These are phyloP conservation scores for Thripadectes ignobilis DNA, from an alignment of 2,797 vertebrate genomes.

Conservation along the genomic window DNA sequence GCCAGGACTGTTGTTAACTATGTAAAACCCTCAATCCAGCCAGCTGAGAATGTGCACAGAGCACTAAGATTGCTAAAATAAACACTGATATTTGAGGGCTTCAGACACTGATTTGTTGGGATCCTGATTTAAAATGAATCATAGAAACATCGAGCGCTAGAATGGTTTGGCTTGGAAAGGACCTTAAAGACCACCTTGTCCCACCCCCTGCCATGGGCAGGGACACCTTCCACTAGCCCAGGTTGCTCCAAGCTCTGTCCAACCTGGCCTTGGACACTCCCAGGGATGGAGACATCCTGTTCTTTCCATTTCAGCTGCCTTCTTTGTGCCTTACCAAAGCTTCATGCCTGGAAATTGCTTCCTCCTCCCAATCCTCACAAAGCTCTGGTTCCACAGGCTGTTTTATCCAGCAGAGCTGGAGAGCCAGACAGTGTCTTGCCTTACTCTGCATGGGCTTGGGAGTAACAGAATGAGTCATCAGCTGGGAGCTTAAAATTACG, in stretches of 20 bases:
- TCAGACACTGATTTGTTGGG: neutral
- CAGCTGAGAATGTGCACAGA: neutral
- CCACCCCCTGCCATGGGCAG: neutral
- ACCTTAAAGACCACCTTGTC: neutral
- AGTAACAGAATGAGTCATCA: conserved; percentile 39
- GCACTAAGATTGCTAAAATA: neutral
- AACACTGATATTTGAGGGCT: neutral
- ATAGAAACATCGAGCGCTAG: neutral
- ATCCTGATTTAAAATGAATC: neutral
- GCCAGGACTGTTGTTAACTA: neutral
- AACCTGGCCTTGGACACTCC: fast-evolving
- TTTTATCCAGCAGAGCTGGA: neutral
- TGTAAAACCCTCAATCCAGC: neutral
- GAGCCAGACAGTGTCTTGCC: neutral
- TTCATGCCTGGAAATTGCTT: neutral
- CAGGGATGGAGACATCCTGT: neutral
- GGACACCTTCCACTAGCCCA: neutral
- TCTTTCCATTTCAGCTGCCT: neutral
- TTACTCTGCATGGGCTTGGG: conserved; percentile 2
- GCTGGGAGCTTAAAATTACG: neutral
- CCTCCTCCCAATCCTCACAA: neutral
- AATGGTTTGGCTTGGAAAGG: neutral
- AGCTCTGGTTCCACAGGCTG: neutral
- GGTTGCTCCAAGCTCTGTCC: fast-evolving
- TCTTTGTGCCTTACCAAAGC: neutral